Base-by-base conservation (phyloP, 2,113 vertebrate genomes). In the Micronycteris hirsuta region DNA sequence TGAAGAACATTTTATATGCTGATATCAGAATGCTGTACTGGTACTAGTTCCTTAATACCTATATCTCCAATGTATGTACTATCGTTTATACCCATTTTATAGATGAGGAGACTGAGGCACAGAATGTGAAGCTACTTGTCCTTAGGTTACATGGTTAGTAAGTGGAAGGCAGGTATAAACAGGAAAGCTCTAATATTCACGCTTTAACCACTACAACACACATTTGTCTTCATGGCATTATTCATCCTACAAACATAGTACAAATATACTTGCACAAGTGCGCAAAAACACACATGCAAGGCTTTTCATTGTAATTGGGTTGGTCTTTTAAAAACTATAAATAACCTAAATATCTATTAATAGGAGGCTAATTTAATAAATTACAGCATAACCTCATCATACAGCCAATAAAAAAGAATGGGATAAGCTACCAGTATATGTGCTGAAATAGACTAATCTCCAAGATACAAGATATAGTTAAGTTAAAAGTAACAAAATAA, bases 311-410 rank as follows among this genome's bases (percentile, higher is more conserved):
- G 2, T 31, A 83, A 43, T 76, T 28, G 19, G 20, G 3, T 76
- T 89, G 63, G 43, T 9, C 71, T 94, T 96, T 81, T 71, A 65
- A 94, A 94, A 86, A 95, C 22, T 63, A 87, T 26, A 73, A 89
- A 94, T 84, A 95, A 84, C 31, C 63, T 58, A 91, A 94, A 45
- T 73, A 73, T 7, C 22, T 94, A 92, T 77, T 77, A 91, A 81
- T 68, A 76, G 56, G 43, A 14, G 38, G 15, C 11, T 89, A 77
- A 52, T 82, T 88, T 71, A 89, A 87, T 94, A 91, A 93, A 85
- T 81, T 73, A 90, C 36, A n/a, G 5, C 22, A 90, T 68, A 49
- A 47, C 28, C 43, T 92, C 45, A 81, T 76, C 68, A 68, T 43
- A 20, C 2, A 43, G 6, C 5, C 38, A 87, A 22, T 92, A 28